Evolutionary conservation across 2,797 vertebrate species (phyloP).

Genomic region (Hybognathus amarus): DNA sequence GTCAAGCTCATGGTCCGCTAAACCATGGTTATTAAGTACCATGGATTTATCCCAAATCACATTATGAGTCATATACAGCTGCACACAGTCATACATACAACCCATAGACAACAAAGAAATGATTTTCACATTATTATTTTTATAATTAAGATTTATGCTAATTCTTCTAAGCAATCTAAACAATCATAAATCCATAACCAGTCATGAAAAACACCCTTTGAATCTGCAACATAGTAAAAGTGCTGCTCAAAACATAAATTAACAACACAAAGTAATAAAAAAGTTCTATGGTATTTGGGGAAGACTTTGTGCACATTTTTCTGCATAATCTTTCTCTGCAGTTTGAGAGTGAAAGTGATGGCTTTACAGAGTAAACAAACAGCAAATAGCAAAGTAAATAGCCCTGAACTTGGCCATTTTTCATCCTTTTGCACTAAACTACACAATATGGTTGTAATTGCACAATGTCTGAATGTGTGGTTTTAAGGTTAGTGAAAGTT

Average conservation of each 20-base stretch:
- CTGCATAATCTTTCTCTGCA: constrained; percentile 1
- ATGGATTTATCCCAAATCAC: neutral
- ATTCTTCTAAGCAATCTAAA: neutral
- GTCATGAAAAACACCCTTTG: neutral
- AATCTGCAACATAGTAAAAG: neutral
- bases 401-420: neutral
- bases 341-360: constrained; percentile 1
- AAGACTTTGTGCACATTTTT: constrained; percentile 1
- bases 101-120: constrained; percentile 7
- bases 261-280: neutral
- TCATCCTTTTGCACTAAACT: neutral
- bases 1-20: constrained; percentile 51
- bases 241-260: constrained; percentile 14
- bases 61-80: constrained; percentile 3
- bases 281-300: constrained; percentile 8
- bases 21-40: constrained; percentile 35
- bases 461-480: neutral
- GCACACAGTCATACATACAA: neutral
- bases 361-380: neutral
- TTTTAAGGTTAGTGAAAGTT: neutral
- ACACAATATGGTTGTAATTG: neutral
- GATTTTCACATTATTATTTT: neutral
- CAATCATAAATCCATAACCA: neutral
- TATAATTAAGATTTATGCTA: neutral
- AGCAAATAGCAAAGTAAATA: constrained; percentile 3